These are phyloP conservation scores for Mermis nigrescens DNA, from an alignment of 2,888 invertebrate species.

Conservation along the genomic window DNA sequence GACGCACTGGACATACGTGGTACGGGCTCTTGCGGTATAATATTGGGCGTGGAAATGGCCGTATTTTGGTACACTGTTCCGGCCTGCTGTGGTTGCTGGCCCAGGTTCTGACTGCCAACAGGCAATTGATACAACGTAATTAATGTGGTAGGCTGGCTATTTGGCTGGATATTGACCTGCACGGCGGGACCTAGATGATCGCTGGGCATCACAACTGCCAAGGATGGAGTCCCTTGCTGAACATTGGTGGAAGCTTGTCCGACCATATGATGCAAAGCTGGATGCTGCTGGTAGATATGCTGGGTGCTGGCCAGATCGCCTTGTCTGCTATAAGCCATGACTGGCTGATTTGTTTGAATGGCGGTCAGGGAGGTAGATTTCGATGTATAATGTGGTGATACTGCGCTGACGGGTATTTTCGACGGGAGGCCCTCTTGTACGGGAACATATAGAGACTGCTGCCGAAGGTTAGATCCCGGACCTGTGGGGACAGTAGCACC, in stretches of 20 bases:
- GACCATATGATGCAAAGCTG: constrained; percentile 5
- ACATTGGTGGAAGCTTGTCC: too few species aligned
- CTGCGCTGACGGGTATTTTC: too few species aligned
- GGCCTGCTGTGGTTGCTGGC: background rate
- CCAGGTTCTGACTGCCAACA: background rate
- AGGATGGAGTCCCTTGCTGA: background rate
- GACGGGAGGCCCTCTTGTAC: too few species aligned
- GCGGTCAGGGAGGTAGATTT: too few species aligned
- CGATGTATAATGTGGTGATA: too few species aligned
- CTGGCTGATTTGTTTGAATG: too few species aligned
- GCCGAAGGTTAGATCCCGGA: too few species aligned
- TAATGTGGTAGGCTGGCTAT: constrained; percentile 7
- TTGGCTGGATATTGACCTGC: constrained; percentile 9
- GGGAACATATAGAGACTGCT: too few species aligned
- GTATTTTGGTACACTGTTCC: background rate
- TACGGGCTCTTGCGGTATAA: constrained; percentile 3
- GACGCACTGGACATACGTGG: too few species aligned
- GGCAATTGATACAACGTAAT: constrained; percentile 7
- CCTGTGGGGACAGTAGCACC: too few species aligned
- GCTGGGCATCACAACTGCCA: constrained; percentile 6
- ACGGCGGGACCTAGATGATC: constrained; percentile 8
- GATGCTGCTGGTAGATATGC: background rate
- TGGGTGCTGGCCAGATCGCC: too few species aligned
- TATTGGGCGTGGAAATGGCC: background rate
- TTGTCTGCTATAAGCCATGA: background rate